Percentiles rank a stretch among this genome's conserved stretches.
phyloP scores from a whole-genome alignment of 2,113 vertebrate species.

The Petromus typicus region DNA sequence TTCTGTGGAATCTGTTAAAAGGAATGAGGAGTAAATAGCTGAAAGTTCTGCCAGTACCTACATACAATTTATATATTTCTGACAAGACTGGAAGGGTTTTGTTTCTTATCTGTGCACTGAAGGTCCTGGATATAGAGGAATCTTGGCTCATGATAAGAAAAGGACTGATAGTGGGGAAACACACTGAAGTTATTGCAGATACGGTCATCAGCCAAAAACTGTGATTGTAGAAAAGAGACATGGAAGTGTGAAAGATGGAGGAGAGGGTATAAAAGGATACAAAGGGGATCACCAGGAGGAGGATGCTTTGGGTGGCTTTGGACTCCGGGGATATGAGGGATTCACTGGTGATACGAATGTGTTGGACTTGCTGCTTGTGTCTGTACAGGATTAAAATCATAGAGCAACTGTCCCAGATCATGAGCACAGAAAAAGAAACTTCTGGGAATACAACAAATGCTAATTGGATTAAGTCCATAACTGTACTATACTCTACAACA shows the following conservation, averaged over 20 bases:
- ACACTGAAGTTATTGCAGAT: neutral
- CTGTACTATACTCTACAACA: neutral
- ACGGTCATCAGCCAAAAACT: neutral
- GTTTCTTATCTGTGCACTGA: neutral
- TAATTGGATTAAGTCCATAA: neutral
- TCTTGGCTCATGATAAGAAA: neutral
- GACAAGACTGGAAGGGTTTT: too few species aligned
- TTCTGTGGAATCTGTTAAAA: neutral
- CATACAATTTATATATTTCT: neutral
- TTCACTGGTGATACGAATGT: rapidly evolving
- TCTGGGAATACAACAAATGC: neutral
- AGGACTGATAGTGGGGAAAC: neutral
- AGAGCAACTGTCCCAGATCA: neutral
- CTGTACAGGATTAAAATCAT: neutral
- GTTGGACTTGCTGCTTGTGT: neutral
- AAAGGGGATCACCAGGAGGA: neutral
- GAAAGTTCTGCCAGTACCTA: neutral
- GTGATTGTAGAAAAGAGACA: neutral
- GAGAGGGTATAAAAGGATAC: neutral
- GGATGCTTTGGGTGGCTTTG: neutral
- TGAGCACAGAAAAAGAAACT: neutral
- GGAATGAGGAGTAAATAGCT: neutral
- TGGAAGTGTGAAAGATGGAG: neutral
- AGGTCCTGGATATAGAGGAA: neutral
- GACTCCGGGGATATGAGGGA: neutral